Evolutionary conservation across 2,888 invertebrate genomes (phyloP), one percentile per base, ranked within the genome.

Genomic region (Limulus polyphemus): DNA sequence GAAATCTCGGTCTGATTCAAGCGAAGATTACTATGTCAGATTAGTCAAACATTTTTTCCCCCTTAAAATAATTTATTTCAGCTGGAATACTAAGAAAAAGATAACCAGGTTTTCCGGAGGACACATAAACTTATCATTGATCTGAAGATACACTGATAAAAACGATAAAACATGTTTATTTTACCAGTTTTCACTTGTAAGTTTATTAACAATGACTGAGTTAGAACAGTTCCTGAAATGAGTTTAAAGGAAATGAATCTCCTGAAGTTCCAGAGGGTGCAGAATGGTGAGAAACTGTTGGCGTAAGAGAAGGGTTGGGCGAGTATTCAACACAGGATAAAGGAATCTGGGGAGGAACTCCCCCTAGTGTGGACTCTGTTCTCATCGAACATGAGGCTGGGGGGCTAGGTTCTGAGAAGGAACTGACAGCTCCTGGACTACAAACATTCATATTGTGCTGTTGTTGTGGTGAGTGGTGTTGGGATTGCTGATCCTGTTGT

Each of bases 331-430:
- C 52, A 10, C 32, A 47, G 5, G 61, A 55, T 32, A 32, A 32
- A 32, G 32, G 60, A 12, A 61, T 61, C 13, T 63, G 61, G 62
- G 63, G 54, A 49, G 12, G 62, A 58, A 0, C 55, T 47, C 9
- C 62, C 62, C 10, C 55, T 59, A 12, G 56, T 52, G n/a, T 59
- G 46, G 65, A 63, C 54, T 60, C 13, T 46, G 62, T 60, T 0
- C 65, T 63, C 0, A 63, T 63, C 47, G 56, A 57, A 46, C 61
- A 59, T 1, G 65, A 62, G 16, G 63, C 62, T 3, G 58, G 61
- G 10, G 65, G 65, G 32, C 65, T 65, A 47, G 63, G 52, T 47
- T 65, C 65, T 11, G 65, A 65, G 51, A 63, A 65, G 11, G 65
- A 65, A 54, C 65, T 65, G 49, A 63, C 63, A 48, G 64, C 67